phyloP scores from a whole-genome alignment of 1,140 invertebrate species.

The Battus philenor region DNA sequence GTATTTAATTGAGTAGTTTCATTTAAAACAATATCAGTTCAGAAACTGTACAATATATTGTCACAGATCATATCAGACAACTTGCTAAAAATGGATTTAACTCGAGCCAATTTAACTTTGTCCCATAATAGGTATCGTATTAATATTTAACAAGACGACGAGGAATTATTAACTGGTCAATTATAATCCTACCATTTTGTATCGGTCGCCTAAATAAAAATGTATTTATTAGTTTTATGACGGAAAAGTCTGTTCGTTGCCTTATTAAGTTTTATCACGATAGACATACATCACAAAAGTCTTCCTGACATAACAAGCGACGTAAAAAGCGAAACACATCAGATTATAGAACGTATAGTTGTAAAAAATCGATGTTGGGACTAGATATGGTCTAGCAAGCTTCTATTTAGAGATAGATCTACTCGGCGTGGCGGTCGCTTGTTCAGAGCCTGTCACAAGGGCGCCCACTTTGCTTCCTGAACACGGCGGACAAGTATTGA shows the following conservation, averaged over 20 bases:
- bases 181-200: slow-evolving; percentile 9
- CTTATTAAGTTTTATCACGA: too few species aligned
- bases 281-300: slow-evolving; percentile 6
- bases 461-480: slow-evolving; percentile 14
- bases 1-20: too few species aligned
- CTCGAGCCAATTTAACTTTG: too few species aligned
- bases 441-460: slow-evolving; percentile 3
- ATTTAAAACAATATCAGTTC: too few species aligned
- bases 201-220: not conserved
- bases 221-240: slow-evolving; percentile 1
- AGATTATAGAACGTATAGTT: not conserved
- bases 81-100: too few species aligned
- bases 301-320: slow-evolving; percentile 9
- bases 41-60: too few species aligned
- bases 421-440: slow-evolving; percentile 4
- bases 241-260: slow-evolving; percentile 7
- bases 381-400: slow-evolving; percentile 12
- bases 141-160: too few species aligned
- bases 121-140: too few species aligned
- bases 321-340: slow-evolving; percentile 8
- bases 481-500: not conserved
- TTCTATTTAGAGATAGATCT: slow-evolving; percentile 6
- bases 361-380: slow-evolving; percentile 5
- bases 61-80: too few species aligned
- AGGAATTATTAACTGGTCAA: not conserved